phyloP scores from a whole-genome alignment of 1,140 invertebrate genomes.

The Anoplophora glabripennis region DNA sequence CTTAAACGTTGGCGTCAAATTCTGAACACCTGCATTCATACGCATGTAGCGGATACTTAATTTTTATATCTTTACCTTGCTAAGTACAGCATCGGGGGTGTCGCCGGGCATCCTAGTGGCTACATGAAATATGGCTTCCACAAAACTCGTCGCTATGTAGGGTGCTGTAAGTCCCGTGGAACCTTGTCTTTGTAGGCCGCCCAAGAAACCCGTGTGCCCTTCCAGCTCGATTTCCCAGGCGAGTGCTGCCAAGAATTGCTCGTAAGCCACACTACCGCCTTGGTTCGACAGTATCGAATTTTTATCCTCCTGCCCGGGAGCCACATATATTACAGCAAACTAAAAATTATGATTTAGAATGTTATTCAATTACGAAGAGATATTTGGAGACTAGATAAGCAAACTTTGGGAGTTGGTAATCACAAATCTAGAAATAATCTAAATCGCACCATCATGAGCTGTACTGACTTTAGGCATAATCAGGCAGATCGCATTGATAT shows the following conservation, averaged over 20 bases:
- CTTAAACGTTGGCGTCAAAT: too few species aligned
- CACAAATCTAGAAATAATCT: not conserved
- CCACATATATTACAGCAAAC: constrained; percentile 94
- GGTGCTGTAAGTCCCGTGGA: constrained; percentile 89
- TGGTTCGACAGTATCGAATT: constrained; percentile 83
- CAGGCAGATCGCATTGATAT: too few species aligned
- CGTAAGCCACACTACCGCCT: constrained; percentile 86
- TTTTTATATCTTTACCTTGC: constrained; percentile 67
- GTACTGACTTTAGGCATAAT: too few species aligned
- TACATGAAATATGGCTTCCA: constrained; percentile 91
- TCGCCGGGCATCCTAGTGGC: constrained; percentile 95
- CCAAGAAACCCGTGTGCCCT: constrained; percentile 92
- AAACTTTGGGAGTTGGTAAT: not conserved
- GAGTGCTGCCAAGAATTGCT: constrained; percentile 89
- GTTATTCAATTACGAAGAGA: not conserved
- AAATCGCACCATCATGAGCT: too few species aligned
- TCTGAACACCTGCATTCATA: too few species aligned
- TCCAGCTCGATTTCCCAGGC: constrained; percentile 97
- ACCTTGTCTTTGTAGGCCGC: constrained; percentile 89
- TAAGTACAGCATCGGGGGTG: constrained; percentile 79
- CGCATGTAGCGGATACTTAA: too few species aligned
- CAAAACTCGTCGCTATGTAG: constrained; percentile 92
- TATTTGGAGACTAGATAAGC: not conserved
- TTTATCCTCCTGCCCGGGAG: constrained; percentile 94
- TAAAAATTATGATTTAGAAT: constrained; percentile 18